A percentile compares a stretch with the other conserved stretches of the same genome.
Conservation (phyloP, 1,140 invertebrate species). For the Calliopsis andreniformis region DNA sequence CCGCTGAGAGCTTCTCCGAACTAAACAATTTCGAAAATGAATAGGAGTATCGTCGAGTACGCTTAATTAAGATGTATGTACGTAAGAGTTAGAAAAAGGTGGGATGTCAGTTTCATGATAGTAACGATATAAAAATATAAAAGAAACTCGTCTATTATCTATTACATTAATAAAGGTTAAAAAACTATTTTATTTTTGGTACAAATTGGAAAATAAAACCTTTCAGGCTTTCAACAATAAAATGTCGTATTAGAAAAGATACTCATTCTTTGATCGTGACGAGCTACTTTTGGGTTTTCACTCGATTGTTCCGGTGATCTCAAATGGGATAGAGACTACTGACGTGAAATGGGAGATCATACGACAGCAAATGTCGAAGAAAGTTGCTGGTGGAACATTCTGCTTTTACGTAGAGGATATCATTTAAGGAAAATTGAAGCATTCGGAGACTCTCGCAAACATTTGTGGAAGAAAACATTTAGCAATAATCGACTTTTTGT, state of each 20-base stretch:
- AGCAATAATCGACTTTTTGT: not conserved
- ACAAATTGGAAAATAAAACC: too few relatives aligned
- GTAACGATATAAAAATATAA: too few relatives aligned
- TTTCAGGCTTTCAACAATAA: too few relatives aligned
- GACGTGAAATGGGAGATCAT: not conserved
- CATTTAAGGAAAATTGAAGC: not conserved
- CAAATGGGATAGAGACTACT: not conserved
- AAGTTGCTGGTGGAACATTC: not conserved
- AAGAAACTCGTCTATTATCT: too few relatives aligned
- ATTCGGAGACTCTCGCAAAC: not conserved
- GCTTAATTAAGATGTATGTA: conserved; percentile 1
- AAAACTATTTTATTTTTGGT: too few relatives aligned
- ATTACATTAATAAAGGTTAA: too few relatives aligned
- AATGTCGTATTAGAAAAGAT: too few relatives aligned
- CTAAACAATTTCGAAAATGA: conserved; percentile 1
- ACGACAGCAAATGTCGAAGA: not conserved
- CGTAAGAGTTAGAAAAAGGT: too few relatives aligned
- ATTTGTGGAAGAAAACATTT: not conserved
- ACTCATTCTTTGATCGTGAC: too few relatives aligned
- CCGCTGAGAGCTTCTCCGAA: not conserved
- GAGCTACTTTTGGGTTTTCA: not conserved
- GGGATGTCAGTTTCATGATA: too few relatives aligned
- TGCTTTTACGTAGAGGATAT: not conserved
- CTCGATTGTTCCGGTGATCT: not conserved
- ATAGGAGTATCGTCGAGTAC: not conserved